Evolutionary conservation across 2,888 invertebrate species (phyloP), one percentile per base, ranked within the genome.

Genomic region (Ommatoiulus sabulosus): DNA sequence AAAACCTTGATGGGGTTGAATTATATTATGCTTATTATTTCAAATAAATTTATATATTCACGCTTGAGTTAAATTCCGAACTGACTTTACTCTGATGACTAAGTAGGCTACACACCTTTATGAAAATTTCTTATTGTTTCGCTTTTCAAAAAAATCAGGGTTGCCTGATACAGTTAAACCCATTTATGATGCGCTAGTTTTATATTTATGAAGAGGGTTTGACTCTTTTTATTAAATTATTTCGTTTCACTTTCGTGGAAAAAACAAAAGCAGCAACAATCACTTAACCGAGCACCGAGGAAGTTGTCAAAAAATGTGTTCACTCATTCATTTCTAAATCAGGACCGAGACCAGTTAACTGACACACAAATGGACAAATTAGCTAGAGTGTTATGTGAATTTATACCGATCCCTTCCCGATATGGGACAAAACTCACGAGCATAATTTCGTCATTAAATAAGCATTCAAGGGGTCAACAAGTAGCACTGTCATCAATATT

Each of bases 111-210:
- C 72, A 72, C 85, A 46, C 46, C 46, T 85, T 85, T 85, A 85
- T 85, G 44, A 46, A 85, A 85, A 85, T 85, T 85, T 85, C 85
- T 85, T 85, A 85, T 85, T 85, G 85, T 85, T 85, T 85, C 46
- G 46, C 72, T 72, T 72, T 46, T 85, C 85, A 85, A 85, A 85
- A 85, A 85, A 85, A 85, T 85, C 85, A 85, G 85, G 85, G 85
- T 85, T 85, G 85, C 85, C 46, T 46, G 85, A 85, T 85, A 85
- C 44, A 85, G 85, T 85, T 85, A 46, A 85, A 85, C 85, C 85
- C 85, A 85, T 85, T 85, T 85, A 44, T 85, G 85, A 85, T 46
- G 72, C 72, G 72, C 72, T 72, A 72, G 72, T 72, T 72, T 72
- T 72, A 72, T 72, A 72, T 72, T 72, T 72, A 72, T 72, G 72